Percentiles rank a stretch among this genome's conserved stretches.
These are phyloP conservation scores for Lomographa bimaculata DNA, from an alignment of 2,888 invertebrate species.

Conservation along the genomic window DNA sequence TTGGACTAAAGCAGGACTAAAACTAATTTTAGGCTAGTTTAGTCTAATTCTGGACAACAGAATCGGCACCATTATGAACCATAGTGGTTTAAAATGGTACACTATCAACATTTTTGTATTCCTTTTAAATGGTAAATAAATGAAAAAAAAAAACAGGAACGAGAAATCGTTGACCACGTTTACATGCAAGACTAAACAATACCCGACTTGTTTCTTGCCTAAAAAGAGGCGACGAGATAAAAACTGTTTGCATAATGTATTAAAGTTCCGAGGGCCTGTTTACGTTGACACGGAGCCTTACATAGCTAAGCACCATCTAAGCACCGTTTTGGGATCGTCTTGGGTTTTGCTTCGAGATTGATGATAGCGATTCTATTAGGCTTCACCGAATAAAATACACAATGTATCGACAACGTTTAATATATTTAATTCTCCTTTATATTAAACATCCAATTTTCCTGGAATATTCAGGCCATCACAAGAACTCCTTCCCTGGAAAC, in stretches of 20 bases:
- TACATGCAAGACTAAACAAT: constrained; percentile 52
- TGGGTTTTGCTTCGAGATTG: constrained; percentile 35
- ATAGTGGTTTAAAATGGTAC: too few species aligned
- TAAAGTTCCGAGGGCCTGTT: constrained; percentile 43
- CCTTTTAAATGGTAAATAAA: too few species aligned
- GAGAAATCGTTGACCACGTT: constrained; percentile 49
- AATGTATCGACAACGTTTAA: constrained; percentile 1
- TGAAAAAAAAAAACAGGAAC: too few species aligned
- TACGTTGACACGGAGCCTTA: constrained; percentile 49
- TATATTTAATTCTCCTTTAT: neutral
- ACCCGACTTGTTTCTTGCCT: constrained; percentile 45
- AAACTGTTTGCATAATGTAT: constrained; percentile 65
- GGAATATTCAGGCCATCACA: constrained; percentile 20
- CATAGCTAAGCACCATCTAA: constrained; percentile 56
- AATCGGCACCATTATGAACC: too few species aligned
- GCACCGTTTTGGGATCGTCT: constrained; percentile 46
- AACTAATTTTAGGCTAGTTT: too few species aligned
- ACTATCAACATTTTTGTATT: too few species aligned
- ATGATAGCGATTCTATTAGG: constrained; percentile 31
- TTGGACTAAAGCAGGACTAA: too few species aligned
- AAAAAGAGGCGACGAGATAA: constrained; percentile 51
- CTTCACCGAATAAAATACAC: constrained; percentile 4
- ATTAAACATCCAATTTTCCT: constrained; percentile 14
- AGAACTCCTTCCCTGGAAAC: constrained; percentile 18
- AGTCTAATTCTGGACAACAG: too few species aligned